Percentiles rank a stretch among this genome's conserved stretches.
These are phyloP conservation scores for Ptiloglossa arizonensis DNA, from an alignment of 1,140 invertebrate species.

Conservation along the genomic window DNA sequence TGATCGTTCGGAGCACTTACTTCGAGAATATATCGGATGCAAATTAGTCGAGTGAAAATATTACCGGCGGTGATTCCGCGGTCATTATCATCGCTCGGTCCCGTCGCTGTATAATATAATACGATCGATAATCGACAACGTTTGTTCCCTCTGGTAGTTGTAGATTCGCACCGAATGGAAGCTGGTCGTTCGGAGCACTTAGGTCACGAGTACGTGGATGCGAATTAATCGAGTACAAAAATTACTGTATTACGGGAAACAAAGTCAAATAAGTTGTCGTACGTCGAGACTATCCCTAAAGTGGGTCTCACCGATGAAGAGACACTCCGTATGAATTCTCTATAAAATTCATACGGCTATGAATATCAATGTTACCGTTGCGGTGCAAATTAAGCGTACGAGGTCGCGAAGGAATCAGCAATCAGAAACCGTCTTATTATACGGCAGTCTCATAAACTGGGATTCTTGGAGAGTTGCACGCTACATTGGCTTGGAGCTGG, in stretches of 20 bases:
- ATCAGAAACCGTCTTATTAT: conserved; percentile 7
- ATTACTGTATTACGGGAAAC: background rate
- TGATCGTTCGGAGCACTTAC: too few species aligned
- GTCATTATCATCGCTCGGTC: too few species aligned
- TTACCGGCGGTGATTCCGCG: too few species aligned
- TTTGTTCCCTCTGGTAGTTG: too few species aligned
- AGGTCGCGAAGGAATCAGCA: conserved; percentile 1
- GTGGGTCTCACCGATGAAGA: background rate
- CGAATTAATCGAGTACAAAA: background rate
- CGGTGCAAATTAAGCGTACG: conserved; percentile 11
- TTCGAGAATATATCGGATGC: too few species aligned
- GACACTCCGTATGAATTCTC: background rate
- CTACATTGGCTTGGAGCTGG: background rate
- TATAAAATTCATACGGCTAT: background rate
- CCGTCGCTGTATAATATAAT: too few species aligned
- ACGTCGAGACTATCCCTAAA: background rate
- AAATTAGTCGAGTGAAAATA: too few species aligned
- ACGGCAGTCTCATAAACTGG: conserved; percentile 3
- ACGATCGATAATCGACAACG: too few species aligned
- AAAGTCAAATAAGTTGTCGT: background rate
- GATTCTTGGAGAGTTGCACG: conserved; percentile 1
- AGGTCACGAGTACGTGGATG: background rate
- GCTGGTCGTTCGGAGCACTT: too few species aligned
- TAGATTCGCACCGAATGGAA: too few species aligned
- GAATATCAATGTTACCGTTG: conserved; percentile 11